Evolutionary conservation across 2,888 invertebrate genomes (phyloP).

Genomic region (Protodeltote pygarga): DNA sequence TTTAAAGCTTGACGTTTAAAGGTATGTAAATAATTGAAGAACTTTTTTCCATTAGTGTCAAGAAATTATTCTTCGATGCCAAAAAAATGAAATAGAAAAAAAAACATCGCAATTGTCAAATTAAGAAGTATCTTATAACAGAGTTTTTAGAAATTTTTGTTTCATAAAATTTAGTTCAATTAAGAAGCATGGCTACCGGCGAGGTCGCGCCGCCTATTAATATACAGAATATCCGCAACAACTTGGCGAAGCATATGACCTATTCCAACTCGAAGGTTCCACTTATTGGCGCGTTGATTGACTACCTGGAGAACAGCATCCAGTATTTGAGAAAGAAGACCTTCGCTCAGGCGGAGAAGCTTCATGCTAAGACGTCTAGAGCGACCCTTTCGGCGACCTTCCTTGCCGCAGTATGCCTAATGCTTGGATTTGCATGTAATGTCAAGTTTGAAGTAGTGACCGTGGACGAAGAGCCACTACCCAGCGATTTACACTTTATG

Average conservation of each 20-base stretch:
- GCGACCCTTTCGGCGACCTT: constrained; percentile 67
- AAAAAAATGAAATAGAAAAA: constrained; percentile 11
- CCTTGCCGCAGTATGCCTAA: constrained; percentile 65
- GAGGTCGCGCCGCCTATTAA: constrained; percentile 51
- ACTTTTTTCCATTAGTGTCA: background rate
- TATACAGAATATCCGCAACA: no score
- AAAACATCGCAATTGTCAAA: constrained; percentile 25
- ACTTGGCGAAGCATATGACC: constrained; percentile 63
- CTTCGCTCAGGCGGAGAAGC: constrained; percentile 64
- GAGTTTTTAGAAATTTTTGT: constrained; percentile 25
- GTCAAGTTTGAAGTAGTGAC: constrained; percentile 80
- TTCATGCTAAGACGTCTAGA: constrained; percentile 59
- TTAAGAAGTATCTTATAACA: constrained; percentile 43
- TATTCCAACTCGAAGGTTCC: constrained; percentile 72
- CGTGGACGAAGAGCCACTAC: constrained; percentile 63
- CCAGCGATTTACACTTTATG: constrained; percentile 75
- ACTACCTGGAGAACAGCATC: constrained; percentile 71
- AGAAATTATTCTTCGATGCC: background rate
- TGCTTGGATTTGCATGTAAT: constrained; percentile 70
- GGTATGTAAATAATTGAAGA: no score
- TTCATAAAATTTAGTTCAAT: constrained; percentile 42
- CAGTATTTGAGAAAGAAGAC: constrained; percentile 65
- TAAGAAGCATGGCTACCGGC: constrained; percentile 45
- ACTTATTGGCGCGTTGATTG: constrained; percentile 71
- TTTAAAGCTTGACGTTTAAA: no score